Percentiles rank a stretch among this genome's conserved stretches.
phyloP scores from a whole-genome alignment of 2,888 invertebrate genomes.

The Tipula helvola region DNA sequence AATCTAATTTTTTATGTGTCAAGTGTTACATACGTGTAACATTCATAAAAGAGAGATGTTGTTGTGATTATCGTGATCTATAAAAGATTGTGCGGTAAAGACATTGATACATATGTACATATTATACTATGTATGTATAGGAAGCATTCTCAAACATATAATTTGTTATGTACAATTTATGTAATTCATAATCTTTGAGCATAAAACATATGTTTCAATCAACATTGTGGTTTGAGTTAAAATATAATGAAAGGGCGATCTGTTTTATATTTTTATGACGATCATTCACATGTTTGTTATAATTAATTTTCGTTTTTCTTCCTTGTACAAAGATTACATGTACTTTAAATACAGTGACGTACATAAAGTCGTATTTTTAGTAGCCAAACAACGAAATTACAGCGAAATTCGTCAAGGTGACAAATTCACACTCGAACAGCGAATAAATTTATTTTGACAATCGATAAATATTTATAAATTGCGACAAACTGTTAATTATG shows the following conservation, averaged over 20 bases:
- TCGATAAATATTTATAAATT: no score
- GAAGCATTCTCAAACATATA: neutral
- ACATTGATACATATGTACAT: neutral
- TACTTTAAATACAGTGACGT: neutral
- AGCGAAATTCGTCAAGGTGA: neutral
- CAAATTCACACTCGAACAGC: neutral
- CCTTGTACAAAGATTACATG: neutral
- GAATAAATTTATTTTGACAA: neutral
- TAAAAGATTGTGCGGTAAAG: neutral
- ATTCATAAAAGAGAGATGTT: neutral
- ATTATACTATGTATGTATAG: neutral
- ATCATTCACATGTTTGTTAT: neutral
- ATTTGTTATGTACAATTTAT: neutral
- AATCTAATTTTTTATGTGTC: neutral
- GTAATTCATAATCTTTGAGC: neutral
- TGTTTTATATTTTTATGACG: neutral
- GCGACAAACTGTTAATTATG: no score
- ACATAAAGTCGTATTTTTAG: neutral
- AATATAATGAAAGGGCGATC: neutral
- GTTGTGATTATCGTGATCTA: neutral
- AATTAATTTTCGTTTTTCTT: neutral
- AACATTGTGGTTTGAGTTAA: neutral
- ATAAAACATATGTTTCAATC: constrained; percentile 4
- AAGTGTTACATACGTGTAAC: neutral
- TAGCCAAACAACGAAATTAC: neutral